These are phyloP conservation scores for Antheraea assamensis DNA, from an alignment of 2,888 invertebrate genomes.

Conservation along the genomic window DNA sequence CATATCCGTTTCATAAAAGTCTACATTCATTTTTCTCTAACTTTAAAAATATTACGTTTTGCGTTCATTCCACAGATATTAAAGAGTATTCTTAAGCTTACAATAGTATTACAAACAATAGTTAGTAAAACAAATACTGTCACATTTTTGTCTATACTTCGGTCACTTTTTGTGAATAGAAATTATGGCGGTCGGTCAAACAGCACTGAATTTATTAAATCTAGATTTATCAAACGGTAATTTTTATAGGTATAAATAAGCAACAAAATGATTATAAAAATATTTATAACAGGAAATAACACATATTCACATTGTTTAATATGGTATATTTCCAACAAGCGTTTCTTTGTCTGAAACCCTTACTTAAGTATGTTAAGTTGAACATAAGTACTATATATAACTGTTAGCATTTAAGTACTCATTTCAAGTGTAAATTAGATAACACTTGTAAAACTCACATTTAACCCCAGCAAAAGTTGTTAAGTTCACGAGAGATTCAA, in stretches of 20 bases:
- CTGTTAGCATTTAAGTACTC: neutral
- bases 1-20: neutral
- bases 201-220: too few relatives aligned
- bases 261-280: too few relatives aligned
- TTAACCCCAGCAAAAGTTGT: neutral
- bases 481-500: neutral
- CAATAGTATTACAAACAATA: neutral
- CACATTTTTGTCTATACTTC: too few relatives aligned
- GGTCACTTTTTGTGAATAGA: too few relatives aligned
- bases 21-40: neutral
- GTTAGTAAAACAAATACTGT: too few relatives aligned
- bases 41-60: neutral
- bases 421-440: neutral
- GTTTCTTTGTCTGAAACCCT: neutral
- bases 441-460: neutral
- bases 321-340: neutral
- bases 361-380: neutral
- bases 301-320: neutral
- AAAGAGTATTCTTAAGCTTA: neutral
- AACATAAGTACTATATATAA: conserved; percentile 1
- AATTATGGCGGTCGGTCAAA: neutral
- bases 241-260: too few relatives aligned
- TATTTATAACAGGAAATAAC: neutral
- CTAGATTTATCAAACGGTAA: too few relatives aligned
- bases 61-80: neutral